These are phyloP conservation scores for Clangula hyemalis DNA, from an alignment of 2,797 vertebrate genomes.

Conservation along the genomic window DNA sequence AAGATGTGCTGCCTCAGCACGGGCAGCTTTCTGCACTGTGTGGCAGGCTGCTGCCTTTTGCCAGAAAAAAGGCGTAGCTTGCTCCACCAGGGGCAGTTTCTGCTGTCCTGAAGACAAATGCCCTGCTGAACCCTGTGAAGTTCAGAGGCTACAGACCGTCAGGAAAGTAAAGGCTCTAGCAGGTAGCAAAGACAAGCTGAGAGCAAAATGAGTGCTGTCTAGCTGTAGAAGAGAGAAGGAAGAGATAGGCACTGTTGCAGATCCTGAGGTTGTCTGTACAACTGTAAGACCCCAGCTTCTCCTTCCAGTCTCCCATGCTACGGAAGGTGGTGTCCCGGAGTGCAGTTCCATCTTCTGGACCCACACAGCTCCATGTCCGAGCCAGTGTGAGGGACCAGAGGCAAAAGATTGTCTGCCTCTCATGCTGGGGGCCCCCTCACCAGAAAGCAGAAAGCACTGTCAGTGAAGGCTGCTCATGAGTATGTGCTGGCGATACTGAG, in stretches of 20 bases:
- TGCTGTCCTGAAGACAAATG: background rate
- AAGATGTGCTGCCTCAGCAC: background rate
- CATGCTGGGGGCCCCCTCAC: accelerated
- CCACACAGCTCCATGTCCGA: background rate
- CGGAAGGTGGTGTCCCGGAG: background rate
- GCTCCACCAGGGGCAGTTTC: background rate
- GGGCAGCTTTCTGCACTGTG: background rate
- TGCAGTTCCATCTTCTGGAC: background rate
- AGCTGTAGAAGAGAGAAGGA: background rate
- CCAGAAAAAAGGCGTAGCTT: background rate
- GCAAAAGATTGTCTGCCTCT: background rate
- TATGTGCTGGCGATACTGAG: background rate
- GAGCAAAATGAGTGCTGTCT: background rate
- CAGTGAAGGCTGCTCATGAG: background rate
- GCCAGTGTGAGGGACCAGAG: background rate
- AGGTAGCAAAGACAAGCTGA: background rate
- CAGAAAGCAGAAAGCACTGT: background rate
- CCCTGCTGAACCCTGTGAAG: background rate
- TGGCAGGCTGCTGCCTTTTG: background rate
- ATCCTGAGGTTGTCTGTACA: background rate
- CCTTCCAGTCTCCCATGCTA: background rate
- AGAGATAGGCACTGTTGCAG: background rate
- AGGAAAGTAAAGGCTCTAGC: background rate
- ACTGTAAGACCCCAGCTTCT: background rate
- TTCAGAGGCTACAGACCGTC: background rate